Conservation (phyloP, 2,888 invertebrate species). For the Diloba caeruleocephala region DNA sequence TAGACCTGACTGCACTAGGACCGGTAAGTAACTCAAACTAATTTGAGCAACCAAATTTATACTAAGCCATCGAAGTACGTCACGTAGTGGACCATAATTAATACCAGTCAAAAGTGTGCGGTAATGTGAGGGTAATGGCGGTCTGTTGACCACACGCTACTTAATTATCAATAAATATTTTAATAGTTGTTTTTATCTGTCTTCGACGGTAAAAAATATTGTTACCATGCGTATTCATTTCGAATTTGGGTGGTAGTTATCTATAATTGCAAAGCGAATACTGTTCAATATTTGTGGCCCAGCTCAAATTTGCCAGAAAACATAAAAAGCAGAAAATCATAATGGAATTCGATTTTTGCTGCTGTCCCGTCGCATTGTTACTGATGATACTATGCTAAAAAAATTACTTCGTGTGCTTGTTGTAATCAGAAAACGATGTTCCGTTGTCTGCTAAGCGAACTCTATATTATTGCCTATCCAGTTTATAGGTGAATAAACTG, state of each 20-base stretch:
- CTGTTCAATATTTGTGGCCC: slow-evolving; percentile 15
- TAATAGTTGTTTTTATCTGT: no score
- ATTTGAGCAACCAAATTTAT: no score
- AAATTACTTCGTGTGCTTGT: no score
- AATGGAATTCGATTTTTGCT: neutral
- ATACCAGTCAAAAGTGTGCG: no score
- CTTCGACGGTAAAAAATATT: no score
- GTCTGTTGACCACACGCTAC: no score
- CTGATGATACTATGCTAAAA: slow-evolving; percentile 2
- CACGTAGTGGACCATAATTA: no score
- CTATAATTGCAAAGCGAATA: slow-evolving; percentile 33
- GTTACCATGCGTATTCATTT: no score
- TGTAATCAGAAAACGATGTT: slow-evolving; percentile 2
- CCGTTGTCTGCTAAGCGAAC: slow-evolving; percentile 41
- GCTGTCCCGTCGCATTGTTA: neutral
- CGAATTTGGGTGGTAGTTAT: no score
- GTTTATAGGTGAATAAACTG: slow-evolving; percentile 23
- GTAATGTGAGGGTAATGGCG: no score
- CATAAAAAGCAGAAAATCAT: neutral
- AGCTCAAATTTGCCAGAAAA: slow-evolving; percentile 6
- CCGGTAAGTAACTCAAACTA: slow-evolving; percentile 67
- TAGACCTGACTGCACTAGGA: slow-evolving; percentile 91
- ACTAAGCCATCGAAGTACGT: no score
- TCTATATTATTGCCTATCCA: slow-evolving; percentile 26
- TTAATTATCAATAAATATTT: no score